Evolutionary conservation across 2,888 invertebrate species (phyloP).

Genomic region (Agrotis puta): DNA sequence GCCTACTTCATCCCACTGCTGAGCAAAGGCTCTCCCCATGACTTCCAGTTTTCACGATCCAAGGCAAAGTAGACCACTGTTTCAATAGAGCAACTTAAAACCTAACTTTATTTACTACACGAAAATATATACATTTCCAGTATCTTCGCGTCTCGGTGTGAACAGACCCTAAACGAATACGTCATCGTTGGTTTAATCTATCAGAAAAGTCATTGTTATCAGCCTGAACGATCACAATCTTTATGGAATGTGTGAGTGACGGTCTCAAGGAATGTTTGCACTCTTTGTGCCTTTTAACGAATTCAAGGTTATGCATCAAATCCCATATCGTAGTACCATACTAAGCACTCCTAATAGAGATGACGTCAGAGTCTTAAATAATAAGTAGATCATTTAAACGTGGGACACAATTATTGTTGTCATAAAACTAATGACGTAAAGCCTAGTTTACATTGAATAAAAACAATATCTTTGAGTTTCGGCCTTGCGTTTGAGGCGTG

Average conservation of each 20-base stretch:
- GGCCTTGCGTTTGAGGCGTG: conserved; percentile 25
- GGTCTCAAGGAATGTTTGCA: neutral
- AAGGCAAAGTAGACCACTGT: too few species aligned
- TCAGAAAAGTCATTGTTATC: neutral
- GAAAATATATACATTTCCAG: too few species aligned
- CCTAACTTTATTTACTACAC: too few species aligned
- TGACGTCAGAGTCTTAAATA: conserved; percentile 26
- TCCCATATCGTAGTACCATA: neutral
- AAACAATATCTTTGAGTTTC: neutral
- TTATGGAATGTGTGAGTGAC: neutral
- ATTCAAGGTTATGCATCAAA: conserved; percentile 22
- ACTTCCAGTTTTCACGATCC: too few species aligned
- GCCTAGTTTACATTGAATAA: conserved; percentile 12
- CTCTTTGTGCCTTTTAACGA: neutral
- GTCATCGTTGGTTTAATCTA: neutral
- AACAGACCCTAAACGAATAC: too few species aligned
- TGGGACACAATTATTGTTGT: neutral
- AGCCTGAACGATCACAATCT: neutral
- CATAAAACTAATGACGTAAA: conserved; percentile 16
- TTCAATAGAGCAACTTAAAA: too few species aligned
- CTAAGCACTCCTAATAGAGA: neutral
- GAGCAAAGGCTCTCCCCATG: too few species aligned
- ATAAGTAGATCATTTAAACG: conserved; percentile 34
- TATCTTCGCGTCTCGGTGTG: too few species aligned
- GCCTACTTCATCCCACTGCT: too few species aligned